Percentiles rank a stretch among this genome's conserved stretches.
phyloP scores from a whole-genome alignment of 2,113 vertebrate genomes.

The Leptocoma aspasia region DNA sequence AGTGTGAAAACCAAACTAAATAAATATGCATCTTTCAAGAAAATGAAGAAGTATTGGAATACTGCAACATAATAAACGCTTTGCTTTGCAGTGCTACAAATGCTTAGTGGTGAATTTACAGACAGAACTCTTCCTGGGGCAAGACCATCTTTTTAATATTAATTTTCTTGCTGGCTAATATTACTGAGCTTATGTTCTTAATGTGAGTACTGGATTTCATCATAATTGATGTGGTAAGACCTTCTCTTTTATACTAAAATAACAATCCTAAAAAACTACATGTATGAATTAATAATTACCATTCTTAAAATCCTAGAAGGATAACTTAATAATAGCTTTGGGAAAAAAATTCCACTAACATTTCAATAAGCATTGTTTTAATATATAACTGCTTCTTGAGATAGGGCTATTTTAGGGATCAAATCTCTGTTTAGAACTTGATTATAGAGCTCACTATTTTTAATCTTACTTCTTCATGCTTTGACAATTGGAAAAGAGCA shows the following conservation, averaged over 20 bases:
- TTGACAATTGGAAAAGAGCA: not conserved
- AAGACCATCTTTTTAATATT: not conserved
- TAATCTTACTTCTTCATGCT: not conserved
- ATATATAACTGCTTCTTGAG: not conserved
- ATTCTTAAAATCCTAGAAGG: slow-evolving; percentile 7
- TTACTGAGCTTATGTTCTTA: not conserved
- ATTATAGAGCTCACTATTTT: slow-evolving; percentile 1
- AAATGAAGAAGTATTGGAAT: not conserved
- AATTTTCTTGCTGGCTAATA: not conserved
- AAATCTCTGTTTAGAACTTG: not conserved
- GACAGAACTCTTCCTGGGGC: not conserved
- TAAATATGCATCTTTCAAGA: not conserved
- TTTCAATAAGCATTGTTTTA: slow-evolving; percentile 13
- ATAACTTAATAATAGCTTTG: not conserved
- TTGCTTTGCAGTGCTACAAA: not conserved
- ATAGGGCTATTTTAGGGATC: not conserved
- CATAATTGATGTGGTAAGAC: not conserved
- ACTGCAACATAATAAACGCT: not conserved
- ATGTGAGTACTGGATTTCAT: not conserved
- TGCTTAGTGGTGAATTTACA: not conserved
- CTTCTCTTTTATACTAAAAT: not conserved
- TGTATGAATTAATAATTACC: not conserved
- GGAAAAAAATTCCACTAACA: not conserved
- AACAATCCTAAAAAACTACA: not conserved
- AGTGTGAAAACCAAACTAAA: not conserved